phyloP scores from a whole-genome alignment of 2,888 invertebrate species.

The Pseudoips prasinana region DNA sequence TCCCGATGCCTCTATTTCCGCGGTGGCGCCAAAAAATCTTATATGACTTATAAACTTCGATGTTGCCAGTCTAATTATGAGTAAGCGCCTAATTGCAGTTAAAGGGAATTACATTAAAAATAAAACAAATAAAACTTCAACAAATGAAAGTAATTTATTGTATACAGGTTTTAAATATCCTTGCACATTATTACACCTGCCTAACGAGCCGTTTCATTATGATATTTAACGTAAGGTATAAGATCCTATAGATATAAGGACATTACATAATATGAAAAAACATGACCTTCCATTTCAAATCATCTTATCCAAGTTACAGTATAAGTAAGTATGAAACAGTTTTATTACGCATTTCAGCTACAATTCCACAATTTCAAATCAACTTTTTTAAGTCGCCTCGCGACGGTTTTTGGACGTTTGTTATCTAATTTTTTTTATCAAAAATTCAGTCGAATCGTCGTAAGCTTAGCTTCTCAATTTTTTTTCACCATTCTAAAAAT shows the following conservation, averaged over 20 bases:
- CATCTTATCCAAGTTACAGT: constrained; percentile 60
- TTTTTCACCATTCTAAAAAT: constrained; percentile 62
- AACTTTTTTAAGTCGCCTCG: constrained; percentile 66
- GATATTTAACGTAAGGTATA: constrained; percentile 77
- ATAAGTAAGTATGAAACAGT: constrained; percentile 65
- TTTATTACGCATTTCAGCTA: constrained; percentile 51
- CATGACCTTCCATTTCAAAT: constrained; percentile 53
- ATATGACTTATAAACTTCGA: too few species aligned
- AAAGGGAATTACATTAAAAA: constrained; percentile 37
- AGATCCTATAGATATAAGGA: constrained; percentile 74
- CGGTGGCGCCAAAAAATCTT: too few species aligned
- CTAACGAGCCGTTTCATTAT: constrained; percentile 73
- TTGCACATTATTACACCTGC: constrained; percentile 76
- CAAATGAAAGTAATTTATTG: constrained; percentile 83
- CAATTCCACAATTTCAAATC: constrained; percentile 79
- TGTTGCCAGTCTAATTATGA: too few species aligned
- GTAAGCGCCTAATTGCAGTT: too few species aligned
- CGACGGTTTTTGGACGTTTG: constrained; percentile 75
- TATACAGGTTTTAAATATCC: constrained; percentile 82
- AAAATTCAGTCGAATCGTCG: constrained; percentile 74
- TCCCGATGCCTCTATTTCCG: too few species aligned
- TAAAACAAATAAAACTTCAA: constrained; percentile 71
- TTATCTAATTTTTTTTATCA: constrained; percentile 50
- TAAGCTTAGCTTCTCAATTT: constrained; percentile 58
- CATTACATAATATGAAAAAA: constrained; percentile 72